These are phyloP conservation scores for Grus americana DNA, from an alignment of 2,113 vertebrate species.

Conservation along the genomic window DNA sequence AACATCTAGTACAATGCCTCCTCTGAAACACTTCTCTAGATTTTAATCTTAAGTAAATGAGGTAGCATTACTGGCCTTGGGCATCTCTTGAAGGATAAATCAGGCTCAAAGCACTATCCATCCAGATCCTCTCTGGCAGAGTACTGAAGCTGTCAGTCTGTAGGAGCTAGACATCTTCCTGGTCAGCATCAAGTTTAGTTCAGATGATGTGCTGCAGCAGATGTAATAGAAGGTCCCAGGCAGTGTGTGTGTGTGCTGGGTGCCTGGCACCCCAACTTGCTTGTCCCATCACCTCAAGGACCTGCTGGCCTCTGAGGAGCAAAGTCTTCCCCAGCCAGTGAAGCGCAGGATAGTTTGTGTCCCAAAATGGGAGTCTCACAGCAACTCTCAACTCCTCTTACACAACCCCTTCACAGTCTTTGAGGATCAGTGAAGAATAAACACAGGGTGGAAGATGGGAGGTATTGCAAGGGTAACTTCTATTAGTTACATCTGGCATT, in stretches of 20 bases:
- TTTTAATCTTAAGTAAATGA: not conserved
- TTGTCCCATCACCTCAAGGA: not conserved
- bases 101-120: not conserved
- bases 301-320: fast-evolving
- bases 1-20: not conserved
- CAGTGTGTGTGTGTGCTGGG: not conserved
- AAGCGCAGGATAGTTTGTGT: not conserved
- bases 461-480: not conserved
- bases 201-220: not conserved
- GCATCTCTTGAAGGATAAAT: not conserved
- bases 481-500: not conserved
- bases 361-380: not conserved
- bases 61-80: not conserved
- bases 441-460: not conserved
- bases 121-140: not conserved
- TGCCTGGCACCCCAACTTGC: fast-evolving
- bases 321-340: not conserved
- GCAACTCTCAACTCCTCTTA: not conserved
- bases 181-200: not conserved
- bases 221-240: fast-evolving
- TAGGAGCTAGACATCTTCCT: not conserved
- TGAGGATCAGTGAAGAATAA: not conserved
- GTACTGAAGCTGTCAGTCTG: not conserved
- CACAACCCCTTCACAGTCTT: not conserved
- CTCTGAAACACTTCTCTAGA: not conserved